Evolutionary conservation across 2,888 invertebrate genomes (phyloP).

Genomic region (Drosophila anomalipes): DNA sequence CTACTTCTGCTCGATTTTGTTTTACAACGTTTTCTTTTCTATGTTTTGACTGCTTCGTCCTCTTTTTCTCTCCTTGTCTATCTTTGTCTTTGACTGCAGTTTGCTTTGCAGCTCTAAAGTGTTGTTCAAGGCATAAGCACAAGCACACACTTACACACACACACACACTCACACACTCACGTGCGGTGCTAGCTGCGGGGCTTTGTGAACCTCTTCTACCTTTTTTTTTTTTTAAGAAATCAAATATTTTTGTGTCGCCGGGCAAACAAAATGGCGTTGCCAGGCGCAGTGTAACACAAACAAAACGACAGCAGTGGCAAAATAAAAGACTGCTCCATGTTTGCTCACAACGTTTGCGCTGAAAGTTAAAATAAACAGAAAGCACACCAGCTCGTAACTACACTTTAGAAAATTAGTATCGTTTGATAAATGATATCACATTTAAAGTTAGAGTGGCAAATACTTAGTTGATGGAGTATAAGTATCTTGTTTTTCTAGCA

Average conservation of each 20-base stretch:
- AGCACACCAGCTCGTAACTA: conserved; percentile 5
- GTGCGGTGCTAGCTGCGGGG: conserved; percentile 39
- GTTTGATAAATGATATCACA: background rate
- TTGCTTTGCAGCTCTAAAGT: conserved; percentile 67
- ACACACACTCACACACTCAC: background rate
- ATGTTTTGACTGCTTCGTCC: conserved; percentile 32
- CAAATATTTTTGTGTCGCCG: conserved; percentile 79
- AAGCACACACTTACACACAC: conserved; percentile 25
- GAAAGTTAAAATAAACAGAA: conserved; percentile 46
- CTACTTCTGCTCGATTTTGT: conserved; percentile 73
- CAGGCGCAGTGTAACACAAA: conserved; percentile 61
- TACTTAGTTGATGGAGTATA: background rate
- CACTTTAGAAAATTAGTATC: conserved; percentile 11
- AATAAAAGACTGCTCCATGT: conserved; percentile 54
- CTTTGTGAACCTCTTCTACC: conserved; percentile 46
- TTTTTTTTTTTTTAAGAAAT: conserved; percentile 76
- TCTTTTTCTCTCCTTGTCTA: conserved; percentile 30
- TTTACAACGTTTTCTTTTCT: conserved; percentile 63
- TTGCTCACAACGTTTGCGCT: conserved; percentile 61
- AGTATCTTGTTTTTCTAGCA: background rate
- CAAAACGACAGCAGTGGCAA: conserved; percentile 42
- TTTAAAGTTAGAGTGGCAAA: background rate
- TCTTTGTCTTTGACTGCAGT: conserved; percentile 61
- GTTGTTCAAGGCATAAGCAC: conserved; percentile 70
- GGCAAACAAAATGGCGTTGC: conserved; percentile 80